Base-by-base conservation (phyloP, 2,888 invertebrate species). In the Stenodema calcarata region DNA sequence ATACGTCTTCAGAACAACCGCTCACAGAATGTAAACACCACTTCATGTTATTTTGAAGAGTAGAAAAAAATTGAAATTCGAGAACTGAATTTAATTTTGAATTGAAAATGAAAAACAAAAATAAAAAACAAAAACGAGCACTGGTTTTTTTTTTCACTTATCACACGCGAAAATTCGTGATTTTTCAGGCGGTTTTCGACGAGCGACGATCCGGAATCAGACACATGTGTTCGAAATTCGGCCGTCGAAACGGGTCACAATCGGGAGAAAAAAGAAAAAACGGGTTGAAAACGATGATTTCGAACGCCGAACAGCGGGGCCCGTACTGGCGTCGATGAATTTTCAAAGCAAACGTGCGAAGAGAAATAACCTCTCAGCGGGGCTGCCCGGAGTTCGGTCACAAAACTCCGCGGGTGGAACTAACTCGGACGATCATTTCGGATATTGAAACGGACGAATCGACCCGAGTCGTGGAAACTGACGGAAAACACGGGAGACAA, bases 1-100 rank as follows among this genome's bases (percentile, higher is more conserved):
- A 90, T 89, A 90, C 89, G 90, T 89, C 90, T 89, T 89, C 90
- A 85, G 87, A 70, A 86, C 81, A 47, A 79, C 28, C 44, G 3
- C 18, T 81, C 86, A 87, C 81, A 87, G 87, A 82, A 88, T 62
- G 62, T 62, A 86, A 87, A 86, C 84, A 54, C 82, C 88, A 88
- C 88, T 87, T 86, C 80, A 85, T 84, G 62, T 30, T 82, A 47
- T 27, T 50, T 23, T 30, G 54, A 54, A 80, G 54, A 44, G 1
- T 1, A 30, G 16, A 18, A 69, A 73, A 30, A 27, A 62, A 62
- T 16, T 54, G 54, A 54, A 54, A 18, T 47, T 54, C 3, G 2
- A 18, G 18, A 54, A 54, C 54, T 54, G 16, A 54, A 80, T 28
- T 30, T 18, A 50, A 80, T 28, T 23, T 23, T 2, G 41, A 23